Base-by-base conservation (phyloP, 1,140 invertebrate species). In the Philotrypesis tridentata region DNA sequence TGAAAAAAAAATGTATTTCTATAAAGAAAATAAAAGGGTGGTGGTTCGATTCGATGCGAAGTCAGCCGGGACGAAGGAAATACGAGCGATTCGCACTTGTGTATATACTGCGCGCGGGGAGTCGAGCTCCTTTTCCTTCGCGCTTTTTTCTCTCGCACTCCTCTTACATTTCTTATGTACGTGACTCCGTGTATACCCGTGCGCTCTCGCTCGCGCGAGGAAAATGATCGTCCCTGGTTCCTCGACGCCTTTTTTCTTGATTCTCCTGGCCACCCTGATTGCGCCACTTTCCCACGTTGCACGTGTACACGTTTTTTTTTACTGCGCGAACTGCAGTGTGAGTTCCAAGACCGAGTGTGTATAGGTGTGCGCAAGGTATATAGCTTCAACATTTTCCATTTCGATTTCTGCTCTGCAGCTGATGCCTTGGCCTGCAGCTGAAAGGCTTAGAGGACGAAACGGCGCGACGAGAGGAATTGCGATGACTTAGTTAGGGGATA, bases 401-500 rank as follows among this genome's bases (percentile, higher is more conserved):
- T 72, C 70, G 40, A 72, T 72, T 72, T 72, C 9, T n/a, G 68
- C 14, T 21, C n/a, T 9, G 70, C 0, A n/a, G 33, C 37, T 11
- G 27, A 1, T 11, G 37, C n/a, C 6, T 31, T 5, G 7, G 33
- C 70, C n/a, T n/a, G n/a, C n/a, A 40, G 12, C 33, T 23, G 21
- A 43, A 72, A 72, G 31, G 25, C 11, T 31, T 27, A 76, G n/a
- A n/a, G 48, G 55, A 21, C 17, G 43, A 74, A 31, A 43, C 1
- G 7, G 33, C 37, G 7, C 27, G 48, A 27, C 6, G 67, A n/a
- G n/a, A 48, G 43, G 48, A 76, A 76, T 76, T 76, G 74, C 74
- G n/a, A 65, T 76, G 60, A 76, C 31, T 76, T 65, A 14, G 74
- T 76, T 76, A 76, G 21, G 74, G 23, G 74, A 76, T 76, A 76